Evolutionary conservation across 2,113 vertebrate species (phyloP).

Genomic region (Fulica atra): DNA sequence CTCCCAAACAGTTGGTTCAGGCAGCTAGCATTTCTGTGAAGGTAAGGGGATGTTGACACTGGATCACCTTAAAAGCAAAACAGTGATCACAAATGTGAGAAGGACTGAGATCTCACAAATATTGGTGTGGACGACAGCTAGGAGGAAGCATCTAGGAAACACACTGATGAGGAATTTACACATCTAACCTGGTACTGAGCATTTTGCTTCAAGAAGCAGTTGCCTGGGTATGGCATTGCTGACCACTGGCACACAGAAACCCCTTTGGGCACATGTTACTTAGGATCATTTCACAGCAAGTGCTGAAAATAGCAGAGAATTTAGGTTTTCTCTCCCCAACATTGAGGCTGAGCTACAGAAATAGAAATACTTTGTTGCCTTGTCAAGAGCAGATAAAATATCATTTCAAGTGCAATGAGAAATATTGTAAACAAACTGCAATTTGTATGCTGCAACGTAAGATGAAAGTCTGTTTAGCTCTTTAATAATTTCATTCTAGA

Average conservation of each 20-base stretch:
- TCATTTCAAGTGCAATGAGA: not conserved
- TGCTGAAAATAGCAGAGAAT: not conserved
- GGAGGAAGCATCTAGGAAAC: fast-evolving
- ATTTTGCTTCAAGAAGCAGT: not conserved
- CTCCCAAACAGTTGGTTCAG: not conserved
- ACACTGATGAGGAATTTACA: not conserved
- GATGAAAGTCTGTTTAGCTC: conserved; percentile 16
- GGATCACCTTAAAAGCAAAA: not conserved
- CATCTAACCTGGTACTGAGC: not conserved
- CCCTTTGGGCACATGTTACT: not conserved
- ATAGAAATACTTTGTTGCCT: conserved; percentile 35
- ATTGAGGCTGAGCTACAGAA: conserved; percentile 11
- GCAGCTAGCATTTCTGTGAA: not conserved
- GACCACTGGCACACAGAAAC: not conserved
- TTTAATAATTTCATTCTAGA: conserved; percentile 33
- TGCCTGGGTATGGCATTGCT: not conserved
- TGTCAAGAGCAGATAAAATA: conserved; percentile 32
- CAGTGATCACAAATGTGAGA: fast-evolving
- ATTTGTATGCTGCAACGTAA: not conserved
- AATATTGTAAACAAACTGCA: conserved; percentile 35
- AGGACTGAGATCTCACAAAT: not conserved
- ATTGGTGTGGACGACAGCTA: not conserved
- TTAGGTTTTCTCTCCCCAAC: not conserved
- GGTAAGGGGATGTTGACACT: not conserved
- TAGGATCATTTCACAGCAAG: conserved; percentile 9